Evolutionary conservation across 2,797 vertebrate genomes (phyloP).

Genomic region (Zonotrichia albicollis): DNA sequence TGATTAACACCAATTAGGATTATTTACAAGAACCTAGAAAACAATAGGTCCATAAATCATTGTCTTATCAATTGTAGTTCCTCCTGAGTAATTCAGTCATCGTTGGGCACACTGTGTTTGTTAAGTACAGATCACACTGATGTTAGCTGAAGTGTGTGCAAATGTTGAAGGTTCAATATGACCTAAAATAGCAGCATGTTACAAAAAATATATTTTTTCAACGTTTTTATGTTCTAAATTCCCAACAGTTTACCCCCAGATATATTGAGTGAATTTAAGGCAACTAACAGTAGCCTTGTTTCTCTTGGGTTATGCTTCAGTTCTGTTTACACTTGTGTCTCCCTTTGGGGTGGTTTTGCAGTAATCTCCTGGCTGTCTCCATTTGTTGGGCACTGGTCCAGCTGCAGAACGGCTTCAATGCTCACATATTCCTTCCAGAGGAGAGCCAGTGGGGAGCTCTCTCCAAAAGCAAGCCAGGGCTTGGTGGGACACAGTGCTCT

Average conservation of each 20-base stretch:
- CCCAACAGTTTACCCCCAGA: neutral
- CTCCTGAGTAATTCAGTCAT: constrained; percentile 36
- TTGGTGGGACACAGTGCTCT: neutral
- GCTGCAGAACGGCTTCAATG: neutral
- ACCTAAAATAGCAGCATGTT: neutral
- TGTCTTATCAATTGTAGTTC: constrained; percentile 56
- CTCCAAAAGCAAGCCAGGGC: neutral
- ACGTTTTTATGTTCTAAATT: neutral
- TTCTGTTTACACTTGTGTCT: neutral
- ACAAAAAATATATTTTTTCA: neutral
- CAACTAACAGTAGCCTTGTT: neutral
- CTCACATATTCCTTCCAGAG: neutral
- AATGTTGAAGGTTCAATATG: neutral
- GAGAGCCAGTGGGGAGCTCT: neutral
- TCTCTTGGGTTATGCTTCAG: neutral
- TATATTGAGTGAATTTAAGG: neutral
- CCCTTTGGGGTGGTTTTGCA: neutral
- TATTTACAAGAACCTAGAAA: constrained; percentile 50
- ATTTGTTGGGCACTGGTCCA: neutral
- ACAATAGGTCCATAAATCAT: constrained; percentile 62
- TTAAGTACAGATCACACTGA: neutral
- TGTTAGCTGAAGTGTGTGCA: neutral
- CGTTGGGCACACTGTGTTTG: neutral
- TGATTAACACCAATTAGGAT: constrained; percentile 61
- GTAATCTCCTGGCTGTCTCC: neutral